phyloP scores from a whole-genome alignment of 2,113 vertebrate genomes.

The Clinocottus analis region DNA sequence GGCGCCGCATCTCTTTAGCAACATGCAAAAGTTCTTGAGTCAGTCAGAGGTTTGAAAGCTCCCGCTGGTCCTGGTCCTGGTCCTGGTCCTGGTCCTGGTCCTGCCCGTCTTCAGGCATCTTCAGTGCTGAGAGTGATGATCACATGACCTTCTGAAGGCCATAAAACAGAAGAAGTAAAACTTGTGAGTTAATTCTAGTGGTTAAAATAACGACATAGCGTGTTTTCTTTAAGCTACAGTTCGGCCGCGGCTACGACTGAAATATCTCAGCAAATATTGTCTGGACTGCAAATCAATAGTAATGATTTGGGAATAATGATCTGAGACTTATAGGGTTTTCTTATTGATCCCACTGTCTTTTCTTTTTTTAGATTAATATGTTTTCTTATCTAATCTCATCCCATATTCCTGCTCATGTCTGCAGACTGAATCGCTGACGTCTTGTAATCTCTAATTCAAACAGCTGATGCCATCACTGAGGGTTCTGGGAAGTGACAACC shows the following conservation, averaged over 20 bases:
- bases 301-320: neutral
- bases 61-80: constrained; percentile 27
- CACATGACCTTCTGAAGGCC: neutral
- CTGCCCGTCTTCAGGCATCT: constrained; percentile 20
- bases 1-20: constrained; percentile 58
- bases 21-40: constrained; percentile 62
- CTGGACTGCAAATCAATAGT: neutral
- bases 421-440: neutral
- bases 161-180: constrained; percentile 8
- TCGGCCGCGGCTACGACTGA: neutral
- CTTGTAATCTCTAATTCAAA: constrained; percentile 11
- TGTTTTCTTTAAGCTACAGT: neutral
- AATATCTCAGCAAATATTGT: neutral
- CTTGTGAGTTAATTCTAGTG: neutral
- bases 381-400: neutral
- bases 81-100: constrained; percentile 37
- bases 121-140: constrained; percentile 16
- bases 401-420: neutral
- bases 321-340: neutral
- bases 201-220: neutral
- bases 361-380: no score
- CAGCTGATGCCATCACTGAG: neutral
- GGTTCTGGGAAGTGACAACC: constrained; percentile 10
- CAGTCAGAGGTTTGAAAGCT: constrained; percentile 65
- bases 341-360: neutral